Percentiles rank a stretch among this genome's conserved stretches.
Conservation (phyloP, 1,140 invertebrate species). For the Lepidurus apus region DNA sequence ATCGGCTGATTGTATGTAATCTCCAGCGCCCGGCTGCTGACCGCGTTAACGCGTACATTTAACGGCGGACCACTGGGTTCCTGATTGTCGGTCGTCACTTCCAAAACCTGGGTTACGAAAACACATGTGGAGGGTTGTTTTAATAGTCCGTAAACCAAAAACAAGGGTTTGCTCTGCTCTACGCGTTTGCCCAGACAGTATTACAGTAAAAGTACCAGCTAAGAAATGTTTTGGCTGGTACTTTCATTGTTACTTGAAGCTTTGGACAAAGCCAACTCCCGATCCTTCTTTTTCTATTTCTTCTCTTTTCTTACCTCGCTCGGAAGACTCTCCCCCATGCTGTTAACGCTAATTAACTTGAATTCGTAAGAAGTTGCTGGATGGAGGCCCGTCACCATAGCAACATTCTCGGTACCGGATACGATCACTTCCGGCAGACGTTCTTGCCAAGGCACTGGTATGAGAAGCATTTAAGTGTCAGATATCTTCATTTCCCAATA, state of each 20-base stretch:
- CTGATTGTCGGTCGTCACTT: conserved; percentile 78
- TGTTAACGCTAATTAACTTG: conserved; percentile 15
- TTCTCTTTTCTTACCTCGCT: background rate
- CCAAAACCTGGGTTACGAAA: conserved; percentile 57
- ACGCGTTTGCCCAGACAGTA: too few species aligned
- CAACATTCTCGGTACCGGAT: background rate
- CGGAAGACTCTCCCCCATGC: background rate
- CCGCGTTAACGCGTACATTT: conserved; percentile 75
- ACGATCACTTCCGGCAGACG: conserved; percentile 12
- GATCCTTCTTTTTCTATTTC: background rate
- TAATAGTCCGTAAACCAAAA: background rate
- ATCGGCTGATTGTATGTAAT: conserved; percentile 85
- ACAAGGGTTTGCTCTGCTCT: background rate
- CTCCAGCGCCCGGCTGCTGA: conserved; percentile 79
- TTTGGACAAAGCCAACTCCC: background rate
- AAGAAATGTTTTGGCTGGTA: too few species aligned
- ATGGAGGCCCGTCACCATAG: background rate
- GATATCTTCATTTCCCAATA: background rate
- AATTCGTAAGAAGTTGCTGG: conserved; percentile 6
- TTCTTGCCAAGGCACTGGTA: conserved; percentile 12
- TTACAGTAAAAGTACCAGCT: too few species aligned
- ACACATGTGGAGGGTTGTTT: too few species aligned
- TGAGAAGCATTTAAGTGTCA: background rate
- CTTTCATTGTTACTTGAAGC: too few species aligned
- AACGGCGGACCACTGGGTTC: conserved; percentile 79